Base-by-base conservation (phyloP, 2,797 vertebrate species). In the Dendrocincla tyrannina region DNA sequence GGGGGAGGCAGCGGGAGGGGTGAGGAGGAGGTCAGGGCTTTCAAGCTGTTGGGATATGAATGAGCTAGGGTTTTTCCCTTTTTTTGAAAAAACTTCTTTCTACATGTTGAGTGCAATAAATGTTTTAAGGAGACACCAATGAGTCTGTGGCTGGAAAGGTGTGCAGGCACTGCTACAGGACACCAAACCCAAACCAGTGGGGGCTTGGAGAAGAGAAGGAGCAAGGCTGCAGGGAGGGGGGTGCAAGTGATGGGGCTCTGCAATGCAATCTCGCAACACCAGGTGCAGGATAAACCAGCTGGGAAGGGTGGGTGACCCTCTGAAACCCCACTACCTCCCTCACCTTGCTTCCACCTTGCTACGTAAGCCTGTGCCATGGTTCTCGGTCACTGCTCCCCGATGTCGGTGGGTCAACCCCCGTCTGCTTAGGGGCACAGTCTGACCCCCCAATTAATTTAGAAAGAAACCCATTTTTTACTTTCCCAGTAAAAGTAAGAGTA, bases 21-120 rank as follows among this genome's bases (percentile, higher is more conserved):
- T 81, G 88, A 96, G 69, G 75, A 76, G 90, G 69, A 92, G 93
- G 91, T 96, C 93, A 97, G 92, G 74, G 62, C 53, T 94, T 73
- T 87, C 77, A 85, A 95, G 82, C 91, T 85, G 79, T 91, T 96
- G 53, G 35, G 85, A 73, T 94, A 89, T 74, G 95, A 95, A 95
- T 47, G 64, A 91, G 70, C 47, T 50, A 67, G 76, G 55, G 3
- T 28, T 59, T 2, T 28, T 27, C n/a, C 23, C 32, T 8, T 25
- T 17, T 24, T 50, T 44, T 3, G 23, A 47, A 25, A 47, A 10
- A 19, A 76, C 52, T 41, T 50, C 39, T 79, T 94, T 89, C 85
- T 64, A 42, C 67, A 52, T 46, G 19, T 62, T 64, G 59, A 85
- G 15, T n/a, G 53, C 23, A 42, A 33, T 80, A 66, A 77, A 49